phyloP scores from a whole-genome alignment of 2,797 vertebrate species.

The Xiphophorus birchmanni region DNA sequence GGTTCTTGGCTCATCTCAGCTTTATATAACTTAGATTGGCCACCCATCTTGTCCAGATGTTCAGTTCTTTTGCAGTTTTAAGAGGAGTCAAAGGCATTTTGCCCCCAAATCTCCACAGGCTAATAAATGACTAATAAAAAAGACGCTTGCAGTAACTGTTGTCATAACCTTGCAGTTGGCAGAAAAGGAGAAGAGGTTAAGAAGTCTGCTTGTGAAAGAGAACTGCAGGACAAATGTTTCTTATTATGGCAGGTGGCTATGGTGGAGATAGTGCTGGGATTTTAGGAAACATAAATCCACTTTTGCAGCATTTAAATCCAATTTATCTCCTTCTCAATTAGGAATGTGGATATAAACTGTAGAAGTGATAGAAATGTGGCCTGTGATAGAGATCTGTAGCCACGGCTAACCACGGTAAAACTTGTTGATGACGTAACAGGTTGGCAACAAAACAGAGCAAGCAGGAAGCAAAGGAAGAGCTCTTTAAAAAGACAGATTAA shows the following conservation, averaged over 20 bases:
- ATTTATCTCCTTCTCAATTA: not conserved
- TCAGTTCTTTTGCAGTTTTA: constrained; percentile 72
- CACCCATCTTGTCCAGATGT: constrained; percentile 77
- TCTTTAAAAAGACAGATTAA: too few species aligned
- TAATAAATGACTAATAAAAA: constrained; percentile 75
- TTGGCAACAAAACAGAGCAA: not conserved
- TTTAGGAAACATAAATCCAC: not conserved
- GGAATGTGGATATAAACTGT: too few species aligned
- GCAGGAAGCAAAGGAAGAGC: too few species aligned
- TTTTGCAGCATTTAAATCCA: not conserved
- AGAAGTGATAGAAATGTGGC: too few species aligned
- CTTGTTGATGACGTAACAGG: too few species aligned
- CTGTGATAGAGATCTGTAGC: too few species aligned
- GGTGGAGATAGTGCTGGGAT: constrained; percentile 11
- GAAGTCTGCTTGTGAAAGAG: not conserved
- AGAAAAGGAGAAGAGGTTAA: constrained; percentile 43
- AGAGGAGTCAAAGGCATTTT: constrained; percentile 61
- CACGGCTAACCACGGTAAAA: too few species aligned
- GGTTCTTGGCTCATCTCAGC: constrained; percentile 59
- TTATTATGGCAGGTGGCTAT: constrained; percentile 58
- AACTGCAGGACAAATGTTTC: constrained; percentile 35
- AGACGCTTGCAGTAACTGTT: constrained; percentile 66
- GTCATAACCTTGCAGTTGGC: constrained; percentile 76
- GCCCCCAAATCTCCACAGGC: constrained; percentile 65
- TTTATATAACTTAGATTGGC: constrained; percentile 71